Evolutionary conservation across 1,140 invertebrate genomes (phyloP), one percentile per base, ranked within the genome.

Genomic region (Hetaerina americana): DNA sequence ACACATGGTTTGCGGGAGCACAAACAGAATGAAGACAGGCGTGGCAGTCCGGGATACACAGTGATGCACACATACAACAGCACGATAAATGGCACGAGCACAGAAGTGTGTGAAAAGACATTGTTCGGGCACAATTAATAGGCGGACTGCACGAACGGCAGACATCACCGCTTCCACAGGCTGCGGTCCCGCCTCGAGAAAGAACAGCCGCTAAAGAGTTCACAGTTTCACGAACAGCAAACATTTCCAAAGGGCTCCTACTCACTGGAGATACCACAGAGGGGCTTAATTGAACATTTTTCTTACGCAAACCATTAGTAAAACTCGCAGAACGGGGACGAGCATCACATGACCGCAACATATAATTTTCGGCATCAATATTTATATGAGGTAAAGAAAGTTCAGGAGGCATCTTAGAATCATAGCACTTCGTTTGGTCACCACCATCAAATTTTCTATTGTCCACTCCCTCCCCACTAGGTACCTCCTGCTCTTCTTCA

Each of bases 21-120:
- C 87, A 88, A 73, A 86, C 82, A 77, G 82, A 81, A 81, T 89
- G 87, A 83, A 87, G 88, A 79, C 87, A 88, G 77, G 85, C 84
- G 79, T 87, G 85, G 79, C 87, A 88, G 79, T 88, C 87, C 87
- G 83, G 75, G 75, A 83, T 84, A 82, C 85, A 87, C 77, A 84
- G 78, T 80, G 82, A 83, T 80, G 82, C 85, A 80, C 86, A 87
- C 82, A 84, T 85, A 81, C 85, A 87, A 79, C 86, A 87, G 81
- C 85, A 87, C 40, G 77, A 73, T 73, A 75, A 70, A 69, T 71
- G 72, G 40, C 40, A 57, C 40, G 40, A 57, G 40, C 40, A 57
- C 40, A 57, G 40, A n/a, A 57, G 40, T 57, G 40, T 57, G 22
- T 57, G 40, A 57, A 57, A 57, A n/a, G 40, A 57, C 40, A 57